Conservation (phyloP, 2,888 invertebrate species). For the Ceramica pisi region DNA sequence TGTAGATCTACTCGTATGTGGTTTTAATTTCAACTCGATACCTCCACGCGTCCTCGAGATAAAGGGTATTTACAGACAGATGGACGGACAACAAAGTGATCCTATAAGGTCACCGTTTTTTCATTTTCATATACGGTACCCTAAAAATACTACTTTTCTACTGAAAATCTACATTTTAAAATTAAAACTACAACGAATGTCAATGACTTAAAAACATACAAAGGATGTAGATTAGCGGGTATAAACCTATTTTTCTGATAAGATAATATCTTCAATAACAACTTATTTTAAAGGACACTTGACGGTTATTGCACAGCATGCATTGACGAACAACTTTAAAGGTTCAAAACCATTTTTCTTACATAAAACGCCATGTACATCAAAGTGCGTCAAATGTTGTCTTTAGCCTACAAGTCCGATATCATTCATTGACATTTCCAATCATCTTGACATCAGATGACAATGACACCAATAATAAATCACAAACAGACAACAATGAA, state of each 20-base stretch:
- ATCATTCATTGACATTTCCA: conserved; percentile 47
- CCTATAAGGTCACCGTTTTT: too few species aligned
- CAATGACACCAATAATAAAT: conserved; percentile 55
- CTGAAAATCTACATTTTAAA: too few species aligned
- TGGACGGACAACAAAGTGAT: too few species aligned
- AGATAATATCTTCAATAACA: conserved; percentile 10
- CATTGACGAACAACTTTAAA: neutral
- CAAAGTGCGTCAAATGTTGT: neutral
- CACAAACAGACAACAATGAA: conserved; percentile 70
- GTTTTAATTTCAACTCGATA: too few species aligned
- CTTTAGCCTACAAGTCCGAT: neutral
- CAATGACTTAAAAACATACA: neutral
- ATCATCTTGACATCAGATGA: conserved; percentile 42
- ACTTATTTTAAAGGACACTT: conserved; percentile 1
- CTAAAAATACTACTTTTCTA: too few species aligned
- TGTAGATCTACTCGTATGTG: too few species aligned
- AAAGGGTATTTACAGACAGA: too few species aligned
- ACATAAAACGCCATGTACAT: conserved; percentile 4
- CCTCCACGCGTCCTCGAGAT: too few species aligned
- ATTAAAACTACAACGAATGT: neutral
- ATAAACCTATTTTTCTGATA: neutral
- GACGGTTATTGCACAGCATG: neutral
- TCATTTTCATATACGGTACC: too few species aligned
- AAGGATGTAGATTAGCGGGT: conserved; percentile 3
- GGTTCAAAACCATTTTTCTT: neutral